phyloP scores from a whole-genome alignment of 2,113 vertebrate genomes.

The Gobius niger region DNA sequence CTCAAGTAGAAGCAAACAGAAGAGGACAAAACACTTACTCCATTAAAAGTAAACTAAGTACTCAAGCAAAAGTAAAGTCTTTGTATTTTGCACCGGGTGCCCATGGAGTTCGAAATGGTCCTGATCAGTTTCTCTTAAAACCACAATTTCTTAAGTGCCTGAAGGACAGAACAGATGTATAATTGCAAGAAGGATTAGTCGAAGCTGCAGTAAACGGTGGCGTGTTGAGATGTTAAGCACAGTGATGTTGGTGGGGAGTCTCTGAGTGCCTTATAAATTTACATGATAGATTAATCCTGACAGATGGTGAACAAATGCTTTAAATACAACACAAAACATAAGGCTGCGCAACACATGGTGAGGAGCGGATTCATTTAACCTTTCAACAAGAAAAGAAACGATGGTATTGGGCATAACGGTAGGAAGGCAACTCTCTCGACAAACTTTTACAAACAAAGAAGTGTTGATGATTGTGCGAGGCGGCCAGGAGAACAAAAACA shows the following conservation, averaged over 20 bases:
- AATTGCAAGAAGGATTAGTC: neutral
- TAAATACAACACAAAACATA: neutral
- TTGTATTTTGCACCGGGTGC: too few relatives aligned
- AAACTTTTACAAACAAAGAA: too few relatives aligned
- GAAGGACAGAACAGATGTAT: neutral
- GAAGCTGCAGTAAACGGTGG: neutral
- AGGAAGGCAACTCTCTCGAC: too few relatives aligned
- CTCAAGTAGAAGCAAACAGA: too few relatives aligned
- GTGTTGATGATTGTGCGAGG: too few relatives aligned
- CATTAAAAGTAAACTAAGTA: too few relatives aligned
- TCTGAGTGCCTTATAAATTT: neutral
- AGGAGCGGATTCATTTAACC: neutral
- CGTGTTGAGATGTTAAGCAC: conserved; percentile 1
- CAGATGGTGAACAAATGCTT: neutral
- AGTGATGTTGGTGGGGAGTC: neutral
- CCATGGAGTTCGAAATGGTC: too few relatives aligned
- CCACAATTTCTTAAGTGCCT: neutral
- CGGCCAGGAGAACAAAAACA: too few relatives aligned
- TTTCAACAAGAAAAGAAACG: neutral
- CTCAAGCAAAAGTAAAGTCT: too few relatives aligned
- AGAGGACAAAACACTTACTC: too few relatives aligned
- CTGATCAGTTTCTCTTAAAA: neutral
- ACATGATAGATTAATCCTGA: conserved; percentile 2
- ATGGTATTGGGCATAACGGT: neutral
- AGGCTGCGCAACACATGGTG: neutral